A percentile compares a stretch with the other conserved stretches of the same genome.
phyloP scores from a whole-genome alignment of 2,888 invertebrate genomes.

The Onthophagus sagittarius region DNA sequence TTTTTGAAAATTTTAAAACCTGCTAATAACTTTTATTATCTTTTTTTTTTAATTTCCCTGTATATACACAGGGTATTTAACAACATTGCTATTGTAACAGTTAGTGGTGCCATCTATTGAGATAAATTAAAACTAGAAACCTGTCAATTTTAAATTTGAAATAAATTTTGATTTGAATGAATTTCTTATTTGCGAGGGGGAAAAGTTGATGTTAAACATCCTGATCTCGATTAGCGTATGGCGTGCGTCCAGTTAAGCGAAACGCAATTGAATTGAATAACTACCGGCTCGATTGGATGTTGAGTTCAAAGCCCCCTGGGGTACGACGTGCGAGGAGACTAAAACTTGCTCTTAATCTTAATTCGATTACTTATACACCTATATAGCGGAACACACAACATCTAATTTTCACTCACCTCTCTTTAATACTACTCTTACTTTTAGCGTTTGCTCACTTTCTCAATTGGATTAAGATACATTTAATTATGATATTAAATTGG shows the following conservation, averaged over 20 bases:
- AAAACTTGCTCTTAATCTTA: background rate
- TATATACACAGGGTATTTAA: no score
- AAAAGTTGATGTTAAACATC: background rate
- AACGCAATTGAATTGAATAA: background rate
- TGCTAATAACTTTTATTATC: no score
- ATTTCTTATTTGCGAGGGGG: no score
- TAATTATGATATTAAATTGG: no score
- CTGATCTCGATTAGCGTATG: background rate
- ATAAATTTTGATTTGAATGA: no score
- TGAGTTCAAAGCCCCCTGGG: background rate
- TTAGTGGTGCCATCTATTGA: no score
- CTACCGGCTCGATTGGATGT: background rate
- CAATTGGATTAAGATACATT: no score
- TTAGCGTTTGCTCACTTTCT: background rate
- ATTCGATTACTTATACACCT: background rate
- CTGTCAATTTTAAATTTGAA: no score
- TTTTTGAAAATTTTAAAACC: no score
- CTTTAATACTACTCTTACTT: background rate
- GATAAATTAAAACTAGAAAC: no score
- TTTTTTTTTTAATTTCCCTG: no score
- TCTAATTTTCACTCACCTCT: background rate
- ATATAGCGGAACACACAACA: background rate
- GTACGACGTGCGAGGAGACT: background rate
- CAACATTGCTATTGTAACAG: no score
- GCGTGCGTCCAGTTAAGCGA: background rate